Evolutionary conservation across 2,113 vertebrate genomes (phyloP).

Genomic region (Campylomormyrus tamandua): DNA sequence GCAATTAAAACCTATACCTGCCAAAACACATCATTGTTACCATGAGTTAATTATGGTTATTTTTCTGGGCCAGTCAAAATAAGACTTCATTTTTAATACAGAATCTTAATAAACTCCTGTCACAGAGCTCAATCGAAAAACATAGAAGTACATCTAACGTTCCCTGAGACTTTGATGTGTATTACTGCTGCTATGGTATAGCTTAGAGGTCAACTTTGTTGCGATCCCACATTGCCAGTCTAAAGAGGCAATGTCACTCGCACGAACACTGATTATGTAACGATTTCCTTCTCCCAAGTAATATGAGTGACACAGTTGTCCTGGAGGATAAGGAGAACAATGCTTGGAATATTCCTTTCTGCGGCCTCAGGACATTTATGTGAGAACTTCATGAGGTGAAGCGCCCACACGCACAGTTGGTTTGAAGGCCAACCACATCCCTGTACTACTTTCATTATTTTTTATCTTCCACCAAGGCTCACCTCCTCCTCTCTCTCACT

Average conservation of each 20-base stretch:
- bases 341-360: neutral
- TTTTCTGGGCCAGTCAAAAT: neutral
- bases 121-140: neutral
- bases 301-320: neutral
- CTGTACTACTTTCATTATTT: neutral
- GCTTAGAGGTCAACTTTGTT: neutral
- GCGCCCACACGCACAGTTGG: neutral
- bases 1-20: slow-evolving; percentile 3
- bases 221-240: neutral
- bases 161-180: neutral
- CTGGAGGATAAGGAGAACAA: neutral
- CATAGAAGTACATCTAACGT: neutral
- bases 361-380: slow-evolving; percentile 5
- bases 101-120: neutral
- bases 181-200: neutral
- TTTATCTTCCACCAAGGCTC: slow-evolving; percentile 3
- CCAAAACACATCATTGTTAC: neutral
- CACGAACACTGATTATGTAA: neutral
- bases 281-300: neutral
- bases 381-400: slow-evolving; percentile 6
- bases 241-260: neutral
- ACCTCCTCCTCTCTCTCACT: slow-evolving; percentile 23
- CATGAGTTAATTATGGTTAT: slow-evolving; percentile 5
- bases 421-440: slow-evolving; percentile 1
- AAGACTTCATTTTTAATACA: neutral